These are phyloP conservation scores for Cylindroiulus punctatus DNA, from an alignment of 2,888 invertebrate species.

Conservation along the genomic window DNA sequence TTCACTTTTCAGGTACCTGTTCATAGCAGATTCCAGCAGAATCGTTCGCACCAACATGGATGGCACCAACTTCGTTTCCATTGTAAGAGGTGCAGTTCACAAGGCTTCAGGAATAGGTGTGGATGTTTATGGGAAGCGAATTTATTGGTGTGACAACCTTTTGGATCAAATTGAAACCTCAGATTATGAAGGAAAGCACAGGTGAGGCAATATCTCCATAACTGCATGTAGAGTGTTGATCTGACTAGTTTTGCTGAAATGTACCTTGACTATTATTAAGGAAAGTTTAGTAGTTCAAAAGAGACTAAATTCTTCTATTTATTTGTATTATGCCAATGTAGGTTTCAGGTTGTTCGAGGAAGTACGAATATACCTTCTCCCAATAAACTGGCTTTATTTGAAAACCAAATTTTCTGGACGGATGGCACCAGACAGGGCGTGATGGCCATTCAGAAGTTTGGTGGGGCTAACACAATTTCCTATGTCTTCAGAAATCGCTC, in stretches of 20 bases:
- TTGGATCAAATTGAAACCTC: slow-evolving; percentile 96
- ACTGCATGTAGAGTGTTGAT: background rate
- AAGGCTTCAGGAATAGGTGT: slow-evolving; percentile 92
- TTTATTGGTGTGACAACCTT: slow-evolving; percentile 96
- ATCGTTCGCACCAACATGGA: slow-evolving; percentile 91
- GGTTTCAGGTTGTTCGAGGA: slow-evolving; percentile 70
- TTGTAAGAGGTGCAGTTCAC: slow-evolving; percentile 92
- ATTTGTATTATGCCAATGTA: slow-evolving; percentile 55
- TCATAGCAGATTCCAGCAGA: slow-evolving; percentile 70
- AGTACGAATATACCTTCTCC: slow-evolving; percentile 80
- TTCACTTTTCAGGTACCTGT: slow-evolving; percentile 67
- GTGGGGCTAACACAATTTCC: slow-evolving; percentile 80
- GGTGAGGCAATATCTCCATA: slow-evolving; percentile 66
- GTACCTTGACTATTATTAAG: too few species aligned
- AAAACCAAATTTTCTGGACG: slow-evolving; percentile 89
- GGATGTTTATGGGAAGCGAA: slow-evolving; percentile 86
- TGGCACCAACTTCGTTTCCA: slow-evolving; percentile 82
- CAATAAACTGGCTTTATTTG: slow-evolving; percentile 82
- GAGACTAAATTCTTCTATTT: background rate
- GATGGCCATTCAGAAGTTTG: slow-evolving; percentile 86
- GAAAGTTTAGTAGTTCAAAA: too few species aligned
- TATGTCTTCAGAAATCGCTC: slow-evolving; percentile 83
- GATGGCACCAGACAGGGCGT: slow-evolving; percentile 90
- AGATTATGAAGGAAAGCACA: slow-evolving; percentile 87
- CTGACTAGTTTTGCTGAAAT: too few species aligned